phyloP scores from a whole-genome alignment of 2,797 vertebrate species.

The Sebastes vulpes region DNA sequence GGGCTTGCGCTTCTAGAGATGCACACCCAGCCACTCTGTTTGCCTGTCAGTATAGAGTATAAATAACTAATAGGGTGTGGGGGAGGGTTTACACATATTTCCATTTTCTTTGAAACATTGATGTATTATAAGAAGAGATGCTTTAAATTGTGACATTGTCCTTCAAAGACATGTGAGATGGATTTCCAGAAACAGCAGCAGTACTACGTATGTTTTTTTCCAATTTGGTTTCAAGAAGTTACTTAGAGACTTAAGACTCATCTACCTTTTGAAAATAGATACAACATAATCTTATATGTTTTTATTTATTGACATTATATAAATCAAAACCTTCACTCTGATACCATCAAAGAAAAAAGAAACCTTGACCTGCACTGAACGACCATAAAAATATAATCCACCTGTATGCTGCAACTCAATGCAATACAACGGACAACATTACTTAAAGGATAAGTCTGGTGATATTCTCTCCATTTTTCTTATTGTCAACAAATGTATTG shows the following conservation, averaged over 20 bases:
- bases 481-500: background rate
- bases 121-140: conserved; percentile 40
- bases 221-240: conserved; percentile 10
- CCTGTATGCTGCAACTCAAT: background rate
- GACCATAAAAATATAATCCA: background rate
- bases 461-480: background rate
- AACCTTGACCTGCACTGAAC: background rate
- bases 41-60: conserved; percentile 53
- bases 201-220: background rate
- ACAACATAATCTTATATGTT: background rate
- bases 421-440: background rate
- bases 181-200: conserved; percentile 16
- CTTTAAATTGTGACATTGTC: conserved; percentile 19
- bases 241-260: background rate
- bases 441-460: background rate
- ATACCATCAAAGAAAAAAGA: background rate
- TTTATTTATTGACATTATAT: background rate
- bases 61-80: conserved; percentile 78
- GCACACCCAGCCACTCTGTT: conserved; percentile 17
- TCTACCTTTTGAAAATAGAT: background rate
- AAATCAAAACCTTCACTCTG: background rate
- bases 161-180: conserved; percentile 5
- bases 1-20: conserved; percentile 27
- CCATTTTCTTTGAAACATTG: conserved; percentile 68
- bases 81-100: conserved; percentile 72